phyloP scores from a whole-genome alignment of 1,140 invertebrate genomes.

The Proctacanthus coquilletti region DNA sequence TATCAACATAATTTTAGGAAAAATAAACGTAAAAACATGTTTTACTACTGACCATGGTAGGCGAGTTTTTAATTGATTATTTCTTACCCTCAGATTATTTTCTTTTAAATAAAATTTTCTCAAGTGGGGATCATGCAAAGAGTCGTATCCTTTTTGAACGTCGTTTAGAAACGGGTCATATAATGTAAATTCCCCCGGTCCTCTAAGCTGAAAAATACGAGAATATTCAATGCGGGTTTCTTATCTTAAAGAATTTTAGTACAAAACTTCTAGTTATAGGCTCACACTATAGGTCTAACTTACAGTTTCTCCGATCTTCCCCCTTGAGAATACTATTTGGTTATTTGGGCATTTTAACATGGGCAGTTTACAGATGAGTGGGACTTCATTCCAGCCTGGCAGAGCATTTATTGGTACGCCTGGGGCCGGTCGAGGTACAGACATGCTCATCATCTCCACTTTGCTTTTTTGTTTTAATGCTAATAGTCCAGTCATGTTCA shows the following conservation, averaged over 20 bases:
- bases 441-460: background rate
- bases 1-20: too few species aligned
- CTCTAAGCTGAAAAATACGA: slow-evolving; percentile 13
- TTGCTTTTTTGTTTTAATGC: background rate
- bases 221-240: background rate
- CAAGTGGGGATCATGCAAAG: slow-evolving; percentile 23
- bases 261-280: background rate
- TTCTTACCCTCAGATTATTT: slow-evolving; percentile 13
- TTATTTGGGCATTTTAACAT: slow-evolving; percentile 26
- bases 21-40: slow-evolving; percentile 2
- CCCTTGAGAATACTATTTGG: slow-evolving; percentile 26
- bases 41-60: background rate
- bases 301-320: slow-evolving; percentile 24
- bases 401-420: slow-evolving; percentile 25
- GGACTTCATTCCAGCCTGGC: slow-evolving; percentile 25
- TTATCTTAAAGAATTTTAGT: background rate
- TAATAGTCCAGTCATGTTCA: background rate
- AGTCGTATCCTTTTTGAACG: slow-evolving; percentile 21
- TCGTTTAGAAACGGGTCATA: slow-evolving; percentile 9
- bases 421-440: slow-evolving; percentile 4
- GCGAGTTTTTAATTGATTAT: background rate
- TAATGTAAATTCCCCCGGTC: slow-evolving; percentile 18
- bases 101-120: slow-evolving; percentile 23
- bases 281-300: slow-evolving; percentile 2
- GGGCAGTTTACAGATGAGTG: slow-evolving; percentile 22